Evolutionary conservation across 2,113 vertebrate species (phyloP).

Genomic region (Eulacestoma nigropectus): DNA sequence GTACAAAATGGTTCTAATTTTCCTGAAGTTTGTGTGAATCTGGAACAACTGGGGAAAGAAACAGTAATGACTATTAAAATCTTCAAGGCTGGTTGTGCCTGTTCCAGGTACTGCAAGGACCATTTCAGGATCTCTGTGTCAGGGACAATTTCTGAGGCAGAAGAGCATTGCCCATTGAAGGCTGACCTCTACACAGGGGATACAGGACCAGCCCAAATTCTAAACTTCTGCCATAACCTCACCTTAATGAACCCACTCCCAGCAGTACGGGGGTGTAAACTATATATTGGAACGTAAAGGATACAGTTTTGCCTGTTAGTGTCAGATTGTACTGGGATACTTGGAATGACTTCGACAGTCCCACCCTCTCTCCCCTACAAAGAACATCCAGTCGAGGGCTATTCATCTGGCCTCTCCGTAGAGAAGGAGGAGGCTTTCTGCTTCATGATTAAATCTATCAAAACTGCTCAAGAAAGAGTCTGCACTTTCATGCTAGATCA

Average conservation of each 20-base stretch:
- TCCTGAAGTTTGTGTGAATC: background rate
- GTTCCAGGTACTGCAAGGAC: fast-evolving
- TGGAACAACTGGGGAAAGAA: background rate
- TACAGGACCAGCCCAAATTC: background rate
- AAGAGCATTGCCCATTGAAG: fast-evolving
- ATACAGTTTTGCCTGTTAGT: background rate
- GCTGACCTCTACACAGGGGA: background rate
- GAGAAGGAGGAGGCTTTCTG: background rate
- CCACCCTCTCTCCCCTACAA: background rate
- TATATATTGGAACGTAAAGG: fast-evolving
- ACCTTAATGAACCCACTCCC: background rate
- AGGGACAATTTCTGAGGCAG: background rate
- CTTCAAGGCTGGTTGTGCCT: background rate
- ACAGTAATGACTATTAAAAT: background rate
- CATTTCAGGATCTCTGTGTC: fast-evolving
- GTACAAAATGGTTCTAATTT: background rate
- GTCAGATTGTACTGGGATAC: background rate
- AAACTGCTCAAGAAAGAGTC: background rate
- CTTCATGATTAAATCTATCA: background rate
- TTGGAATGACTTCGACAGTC: background rate
- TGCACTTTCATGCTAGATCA: slow-evolving; percentile 11
- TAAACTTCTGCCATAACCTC: background rate
- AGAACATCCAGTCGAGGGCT: background rate
- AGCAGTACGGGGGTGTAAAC: background rate
- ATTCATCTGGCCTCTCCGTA: background rate